Evolutionary conservation across 2,888 invertebrate species (phyloP).

Genomic region (Epinotia bilunana): DNA sequence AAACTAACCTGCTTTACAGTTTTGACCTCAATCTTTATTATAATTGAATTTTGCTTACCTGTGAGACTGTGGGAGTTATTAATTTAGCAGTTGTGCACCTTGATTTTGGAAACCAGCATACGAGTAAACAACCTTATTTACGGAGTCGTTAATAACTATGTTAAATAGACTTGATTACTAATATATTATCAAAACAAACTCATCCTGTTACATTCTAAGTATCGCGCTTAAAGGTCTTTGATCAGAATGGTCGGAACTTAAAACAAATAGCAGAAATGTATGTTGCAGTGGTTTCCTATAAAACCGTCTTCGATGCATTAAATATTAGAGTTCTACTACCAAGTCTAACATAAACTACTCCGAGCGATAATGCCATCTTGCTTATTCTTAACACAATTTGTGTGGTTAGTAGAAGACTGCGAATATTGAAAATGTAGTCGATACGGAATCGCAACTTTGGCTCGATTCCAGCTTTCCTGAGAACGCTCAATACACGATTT

Average conservation of each 20-base stretch:
- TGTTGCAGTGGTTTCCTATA: conserved; percentile 50
- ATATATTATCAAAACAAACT: conserved; percentile 19
- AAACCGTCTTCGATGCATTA: conserved; percentile 62
- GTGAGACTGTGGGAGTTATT: not conserved
- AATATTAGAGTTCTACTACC: conserved; percentile 56
- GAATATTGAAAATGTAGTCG: conserved; percentile 24
- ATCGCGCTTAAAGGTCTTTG: conserved; percentile 19
- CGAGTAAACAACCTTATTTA: conserved; percentile 8
- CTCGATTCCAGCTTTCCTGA: conserved; percentile 56
- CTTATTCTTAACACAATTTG: conserved; percentile 16
- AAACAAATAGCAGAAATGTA: conserved; percentile 43
- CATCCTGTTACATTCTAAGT: conserved; percentile 19
- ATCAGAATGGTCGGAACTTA: conserved; percentile 21
- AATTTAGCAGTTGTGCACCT: not conserved
- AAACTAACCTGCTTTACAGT: not conserved
- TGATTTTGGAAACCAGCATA: not conserved
- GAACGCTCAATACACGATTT: conserved; percentile 51
- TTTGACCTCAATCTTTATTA: conserved; percentile 6
- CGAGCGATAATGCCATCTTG: conserved; percentile 11
- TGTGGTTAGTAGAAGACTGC: conserved; percentile 1
- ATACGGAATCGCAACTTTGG: conserved; percentile 49
- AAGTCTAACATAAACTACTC: conserved; percentile 2
- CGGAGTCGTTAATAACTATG: conserved; percentile 6
- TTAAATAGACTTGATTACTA: not conserved
- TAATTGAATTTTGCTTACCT: conserved; percentile 7